Evolutionary conservation across 2,888 invertebrate species (phyloP).

Genomic region (Chorisops tibialis): DNA sequence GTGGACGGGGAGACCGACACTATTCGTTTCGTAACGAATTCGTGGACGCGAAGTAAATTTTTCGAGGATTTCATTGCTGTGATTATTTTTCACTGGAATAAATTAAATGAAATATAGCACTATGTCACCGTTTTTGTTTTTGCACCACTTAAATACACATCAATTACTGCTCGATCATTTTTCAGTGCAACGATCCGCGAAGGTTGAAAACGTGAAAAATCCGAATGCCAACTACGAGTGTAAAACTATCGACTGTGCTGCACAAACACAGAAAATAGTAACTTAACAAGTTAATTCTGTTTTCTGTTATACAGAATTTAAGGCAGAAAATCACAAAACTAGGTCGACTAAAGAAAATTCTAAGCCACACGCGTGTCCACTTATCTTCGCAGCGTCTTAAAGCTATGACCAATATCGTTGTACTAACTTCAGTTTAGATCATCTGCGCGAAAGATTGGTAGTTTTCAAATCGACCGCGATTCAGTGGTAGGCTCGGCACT

Average conservation of each 20-base stretch:
- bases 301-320: no score
- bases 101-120: background rate
- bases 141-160: background rate
- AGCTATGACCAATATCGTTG: background rate
- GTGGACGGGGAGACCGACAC: background rate
- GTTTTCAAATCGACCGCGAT: no score
- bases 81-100: background rate
- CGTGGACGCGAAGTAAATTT: background rate
- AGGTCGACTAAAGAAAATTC: no score
- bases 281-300: no score
- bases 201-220: background rate
- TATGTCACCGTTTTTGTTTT: background rate
- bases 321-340: no score
- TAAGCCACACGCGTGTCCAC: background rate
- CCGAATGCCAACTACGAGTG: no score
- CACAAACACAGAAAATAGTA: no score
- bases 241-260: background rate
- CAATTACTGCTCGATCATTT: background rate
- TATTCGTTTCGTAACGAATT: background rate
- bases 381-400: background rate
- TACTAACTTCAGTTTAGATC: background rate
- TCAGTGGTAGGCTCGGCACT: no score
- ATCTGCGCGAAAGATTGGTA: no score
- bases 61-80: slow-evolving; percentile 1
- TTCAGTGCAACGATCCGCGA: background rate